Conservation (phyloP, 2,888 invertebrate genomes). For the Crossocerus cetratus region DNA sequence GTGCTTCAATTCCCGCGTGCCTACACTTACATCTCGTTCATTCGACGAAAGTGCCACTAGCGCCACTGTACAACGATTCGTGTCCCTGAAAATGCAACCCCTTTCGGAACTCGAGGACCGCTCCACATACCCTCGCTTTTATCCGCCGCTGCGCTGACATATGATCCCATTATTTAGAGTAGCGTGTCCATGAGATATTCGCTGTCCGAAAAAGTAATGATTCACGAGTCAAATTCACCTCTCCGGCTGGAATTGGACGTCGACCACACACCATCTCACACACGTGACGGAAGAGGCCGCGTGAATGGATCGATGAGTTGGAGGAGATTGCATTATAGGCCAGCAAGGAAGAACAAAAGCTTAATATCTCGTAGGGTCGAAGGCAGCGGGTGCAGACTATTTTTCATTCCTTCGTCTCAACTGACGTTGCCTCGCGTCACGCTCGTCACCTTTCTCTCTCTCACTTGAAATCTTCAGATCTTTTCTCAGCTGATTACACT, state of each 20-base stretch:
- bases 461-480: no score
- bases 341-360: slow-evolving; percentile 24
- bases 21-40: no score
- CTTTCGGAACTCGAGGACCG: no score
- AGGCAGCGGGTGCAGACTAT: slow-evolving; percentile 57
- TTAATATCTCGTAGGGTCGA: slow-evolving; percentile 57
- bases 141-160: no score
- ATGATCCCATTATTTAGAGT: no score
- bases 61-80: no score
- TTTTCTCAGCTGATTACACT: no score
- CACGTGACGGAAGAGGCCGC: slow-evolving; percentile 23
- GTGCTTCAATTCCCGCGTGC: no score
- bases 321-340: slow-evolving; percentile 46
- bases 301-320: slow-evolving; percentile 45
- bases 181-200: background rate
- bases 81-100: no score
- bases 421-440: background rate
- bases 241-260: slow-evolving; percentile 22
- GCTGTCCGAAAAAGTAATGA: slow-evolving; percentile 7
- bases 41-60: background rate
- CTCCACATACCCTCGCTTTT: no score
- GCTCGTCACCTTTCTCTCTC: background rate
- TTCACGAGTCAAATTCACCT: slow-evolving; percentile 29
- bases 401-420: slow-evolving; percentile 41
- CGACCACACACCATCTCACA: slow-evolving; percentile 16